Percentiles rank a stretch among this genome's conserved stretches.
Conservation (phyloP, 2,888 invertebrate genomes). For the Torymus texanus region DNA sequence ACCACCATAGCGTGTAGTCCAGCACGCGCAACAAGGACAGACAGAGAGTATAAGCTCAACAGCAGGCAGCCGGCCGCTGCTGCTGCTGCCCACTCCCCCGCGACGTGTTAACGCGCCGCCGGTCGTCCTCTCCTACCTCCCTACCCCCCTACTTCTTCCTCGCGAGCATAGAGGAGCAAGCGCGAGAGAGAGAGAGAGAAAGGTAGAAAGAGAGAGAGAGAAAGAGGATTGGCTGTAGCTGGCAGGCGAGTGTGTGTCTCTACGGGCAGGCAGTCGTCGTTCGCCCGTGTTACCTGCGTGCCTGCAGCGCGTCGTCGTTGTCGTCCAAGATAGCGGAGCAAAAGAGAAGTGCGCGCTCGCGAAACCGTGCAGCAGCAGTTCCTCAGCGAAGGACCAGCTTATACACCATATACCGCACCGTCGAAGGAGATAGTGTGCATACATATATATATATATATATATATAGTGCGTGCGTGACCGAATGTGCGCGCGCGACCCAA, state of each 20-base stretch:
- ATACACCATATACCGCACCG: too few relatives aligned
- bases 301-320: neutral
- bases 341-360: too few relatives aligned
- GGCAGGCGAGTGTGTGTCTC: conserved; percentile 13
- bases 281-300: neutral
- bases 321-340: neutral
- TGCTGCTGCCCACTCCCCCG: conserved; percentile 10
- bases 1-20: neutral
- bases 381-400: too few relatives aligned
- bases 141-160: neutral
- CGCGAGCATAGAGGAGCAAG: conserved; percentile 3
- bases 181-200: conserved; percentile 24
- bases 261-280: neutral
- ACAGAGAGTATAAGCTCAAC: neutral
- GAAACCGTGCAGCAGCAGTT: too few relatives aligned
- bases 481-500: conserved; percentile 17
- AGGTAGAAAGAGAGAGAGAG: conserved; percentile 16
- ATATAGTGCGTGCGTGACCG: too few relatives aligned
- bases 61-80: too few relatives aligned
- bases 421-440: too few relatives aligned
- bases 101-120: conserved; percentile 59
- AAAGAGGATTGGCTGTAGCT: neutral
- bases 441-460: too few relatives aligned
- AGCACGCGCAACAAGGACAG: neutral
- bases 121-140: conserved; percentile 59